Evolutionary conservation across 2,797 vertebrate genomes (phyloP), one percentile per base, ranked within the genome.

Genomic region (Rhinophrynus dorsalis): DNA sequence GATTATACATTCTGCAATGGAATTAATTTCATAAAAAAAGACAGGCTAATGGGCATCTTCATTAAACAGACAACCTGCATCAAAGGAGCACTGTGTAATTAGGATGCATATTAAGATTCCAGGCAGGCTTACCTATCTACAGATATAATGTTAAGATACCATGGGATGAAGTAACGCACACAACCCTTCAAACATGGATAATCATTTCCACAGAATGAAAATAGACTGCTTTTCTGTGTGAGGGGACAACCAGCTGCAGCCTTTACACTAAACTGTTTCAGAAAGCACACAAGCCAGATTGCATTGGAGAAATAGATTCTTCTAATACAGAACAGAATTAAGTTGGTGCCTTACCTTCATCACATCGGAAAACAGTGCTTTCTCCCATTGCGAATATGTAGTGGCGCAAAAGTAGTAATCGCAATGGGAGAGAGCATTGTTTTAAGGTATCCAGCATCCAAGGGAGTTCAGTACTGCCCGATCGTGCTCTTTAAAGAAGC

Each of bases 221-320:
- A 90, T 80, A 44, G 57, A 42, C 75, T 74, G 79, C 76, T 78
- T 80, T 44, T 79, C 77, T 70, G 78, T 38, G 79, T 35, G 70
- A 52, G 63, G 70, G 75, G 37, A 54, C 75, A 85, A 78, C 83
- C 88, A 90, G 88, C 88, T 91, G 89, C 88, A 83, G 81, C 80
- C 81, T 80, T 76, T 77, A 89, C 88, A 91, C 90, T 92, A 82
- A 86, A 85, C 80, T 83, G 86, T 84, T 91, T 90, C 87, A 90
- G 88, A 55, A 76, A 78, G 79, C 12, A 77, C 57, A 48, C n/a
- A 74, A 84, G 75, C 69, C 85, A 82, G 62, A 75, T 68, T 79
- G 67, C 78, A 77, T 81, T 73, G 77, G 54, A 76, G 80, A 75
- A 78, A 67, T 78, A 81, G 77, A 76, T 81, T 62, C 76, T 83